A percentile compares a stretch with the other conserved stretches of the same genome.
Evolutionary conservation across 2,888 invertebrate species (phyloP).

Genomic region (Sclerodermus sp.): DNA sequence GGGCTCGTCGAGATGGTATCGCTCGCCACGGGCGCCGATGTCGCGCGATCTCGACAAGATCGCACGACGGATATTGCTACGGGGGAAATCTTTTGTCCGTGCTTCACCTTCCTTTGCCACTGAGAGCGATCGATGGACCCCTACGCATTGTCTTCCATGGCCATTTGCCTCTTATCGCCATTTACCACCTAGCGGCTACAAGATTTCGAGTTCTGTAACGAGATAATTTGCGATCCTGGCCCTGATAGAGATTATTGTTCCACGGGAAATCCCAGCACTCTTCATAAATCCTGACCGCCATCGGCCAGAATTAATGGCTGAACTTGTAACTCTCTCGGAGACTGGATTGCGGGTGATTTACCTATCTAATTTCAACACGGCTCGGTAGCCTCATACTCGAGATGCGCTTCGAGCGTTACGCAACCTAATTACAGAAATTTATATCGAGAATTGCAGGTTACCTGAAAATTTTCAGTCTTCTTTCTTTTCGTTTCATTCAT

Average conservation of each 20-base stretch:
- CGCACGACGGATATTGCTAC: not conserved
- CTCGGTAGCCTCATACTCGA: not conserved
- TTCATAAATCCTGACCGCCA: not conserved
- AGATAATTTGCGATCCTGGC: not conserved
- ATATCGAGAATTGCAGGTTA: too few species aligned
- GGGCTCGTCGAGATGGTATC: conserved; percentile 35
- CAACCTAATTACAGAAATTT: too few species aligned
- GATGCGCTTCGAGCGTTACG: not conserved
- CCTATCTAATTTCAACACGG: not conserved
- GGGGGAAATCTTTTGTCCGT: conserved; percentile 21
- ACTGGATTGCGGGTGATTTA: not conserved
- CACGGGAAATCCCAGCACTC: too few species aligned
- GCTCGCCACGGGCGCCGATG: conserved; percentile 28
- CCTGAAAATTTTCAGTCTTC: too few species aligned
- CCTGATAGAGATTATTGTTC: not conserved
- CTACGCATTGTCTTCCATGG: not conserved
- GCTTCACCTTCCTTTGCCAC: conserved; percentile 4
- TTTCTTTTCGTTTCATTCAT: too few species aligned
- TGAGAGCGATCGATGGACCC: not conserved
- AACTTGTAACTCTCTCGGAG: not conserved
- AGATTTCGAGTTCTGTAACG: not conserved
- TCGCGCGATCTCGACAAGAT: conserved; percentile 27
- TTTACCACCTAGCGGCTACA: not conserved
- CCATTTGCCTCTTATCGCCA: not conserved
- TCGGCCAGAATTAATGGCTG: not conserved